Conservation (phyloP, 2,888 invertebrate species). For the Ophioninae sp. region DNA sequence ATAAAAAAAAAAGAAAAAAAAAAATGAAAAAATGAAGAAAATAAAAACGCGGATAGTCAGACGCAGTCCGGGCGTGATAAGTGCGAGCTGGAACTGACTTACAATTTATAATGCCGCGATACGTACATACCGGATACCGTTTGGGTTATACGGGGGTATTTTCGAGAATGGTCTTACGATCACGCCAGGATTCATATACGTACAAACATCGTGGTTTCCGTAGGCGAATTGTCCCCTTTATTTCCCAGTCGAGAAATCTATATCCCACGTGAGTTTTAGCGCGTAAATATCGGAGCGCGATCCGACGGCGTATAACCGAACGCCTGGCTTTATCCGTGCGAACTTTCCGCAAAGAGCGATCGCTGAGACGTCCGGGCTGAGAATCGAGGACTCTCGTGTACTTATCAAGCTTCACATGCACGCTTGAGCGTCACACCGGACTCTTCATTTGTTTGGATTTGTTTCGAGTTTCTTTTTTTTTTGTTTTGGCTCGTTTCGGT, state of each 20-base stretch:
- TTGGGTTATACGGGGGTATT: constrained; percentile 10
- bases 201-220: constrained; percentile 44
- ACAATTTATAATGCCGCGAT: constrained; percentile 49
- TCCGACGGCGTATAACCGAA: constrained; percentile 25
- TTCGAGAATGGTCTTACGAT: constrained; percentile 1
- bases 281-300: constrained; percentile 8
- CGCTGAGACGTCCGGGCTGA: constrained; percentile 27
- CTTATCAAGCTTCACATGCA: too few relatives aligned
- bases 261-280: constrained; percentile 20
- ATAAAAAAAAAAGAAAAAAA: too few relatives aligned
- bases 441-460: too few relatives aligned
- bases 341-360: constrained; percentile 42
- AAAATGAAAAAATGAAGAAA: too few relatives aligned
- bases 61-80: constrained; percentile 43
- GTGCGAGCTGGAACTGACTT: constrained; percentile 19
- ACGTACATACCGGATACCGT: constrained; percentile 29
- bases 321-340: constrained; percentile 42
- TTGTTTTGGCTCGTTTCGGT: too few relatives aligned
- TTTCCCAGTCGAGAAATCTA: constrained; percentile 43
- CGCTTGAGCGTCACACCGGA: too few relatives aligned
- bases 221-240: constrained; percentile 45
- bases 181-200: constrained; percentile 17
- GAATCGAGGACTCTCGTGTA: constrained; percentile 32
- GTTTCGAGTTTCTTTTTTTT: too few relatives aligned
- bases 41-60: not conserved